Conservation (phyloP, 2,888 invertebrate genomes). For the Acleris holmiana region DNA sequence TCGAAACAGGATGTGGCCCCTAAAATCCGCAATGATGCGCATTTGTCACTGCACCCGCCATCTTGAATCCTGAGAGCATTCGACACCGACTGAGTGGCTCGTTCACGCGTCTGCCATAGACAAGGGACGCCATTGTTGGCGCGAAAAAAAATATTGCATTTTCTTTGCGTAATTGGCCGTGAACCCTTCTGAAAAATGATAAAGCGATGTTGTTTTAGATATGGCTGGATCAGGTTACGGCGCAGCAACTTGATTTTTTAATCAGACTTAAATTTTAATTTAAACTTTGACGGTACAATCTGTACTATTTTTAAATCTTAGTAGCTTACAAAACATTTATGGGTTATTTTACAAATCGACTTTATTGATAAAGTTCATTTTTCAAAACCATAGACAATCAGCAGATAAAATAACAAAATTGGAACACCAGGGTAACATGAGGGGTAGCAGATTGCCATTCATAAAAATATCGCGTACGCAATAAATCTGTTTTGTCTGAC, state of each 20-base stretch:
- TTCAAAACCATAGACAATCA: slow-evolving; percentile 19
- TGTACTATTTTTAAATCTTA: no score
- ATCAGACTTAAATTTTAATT: no score
- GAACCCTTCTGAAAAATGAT: slow-evolving; percentile 50
- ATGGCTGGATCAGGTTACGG: slow-evolving; percentile 10
- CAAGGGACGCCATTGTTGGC: slow-evolving; percentile 62
- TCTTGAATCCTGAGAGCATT: slow-evolving; percentile 69
- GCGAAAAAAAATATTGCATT: slow-evolving; percentile 63
- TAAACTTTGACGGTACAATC: no score
- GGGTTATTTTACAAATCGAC: no score
- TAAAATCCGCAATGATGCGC: slow-evolving; percentile 52
- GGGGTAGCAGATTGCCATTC: slow-evolving; percentile 70
- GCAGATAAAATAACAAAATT: slow-evolving; percentile 18
- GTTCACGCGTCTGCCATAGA: slow-evolving; percentile 62
- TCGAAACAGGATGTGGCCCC: slow-evolving; percentile 24
- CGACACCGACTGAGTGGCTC: slow-evolving; percentile 74
- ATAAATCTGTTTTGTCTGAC: slow-evolving; percentile 74
- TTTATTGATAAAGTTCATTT: no score
- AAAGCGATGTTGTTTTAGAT: slow-evolving; percentile 21
- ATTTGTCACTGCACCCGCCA: slow-evolving; percentile 68
- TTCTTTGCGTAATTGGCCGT: slow-evolving; percentile 72
- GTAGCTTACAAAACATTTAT: no score
- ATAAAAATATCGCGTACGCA: slow-evolving; percentile 78
- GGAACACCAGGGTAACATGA: slow-evolving; percentile 45
- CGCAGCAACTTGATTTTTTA: background rate